phyloP scores from a whole-genome alignment of 2,888 invertebrate species.

The Tuberolachnus salignus region DNA sequence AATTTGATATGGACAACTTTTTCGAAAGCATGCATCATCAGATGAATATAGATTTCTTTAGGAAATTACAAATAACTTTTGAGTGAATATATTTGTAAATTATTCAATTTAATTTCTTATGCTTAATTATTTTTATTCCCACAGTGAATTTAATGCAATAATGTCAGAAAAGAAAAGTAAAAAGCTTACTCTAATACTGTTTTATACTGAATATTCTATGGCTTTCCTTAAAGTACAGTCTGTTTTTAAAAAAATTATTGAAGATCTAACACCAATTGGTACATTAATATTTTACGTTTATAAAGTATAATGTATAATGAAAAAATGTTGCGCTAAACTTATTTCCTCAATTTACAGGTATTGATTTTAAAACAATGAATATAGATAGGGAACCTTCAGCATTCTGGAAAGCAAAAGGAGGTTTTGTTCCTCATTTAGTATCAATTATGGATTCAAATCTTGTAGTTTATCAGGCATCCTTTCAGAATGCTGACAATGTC shows the following conservation, averaged over 20 bases:
- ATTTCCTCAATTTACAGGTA: slow-evolving; percentile 67
- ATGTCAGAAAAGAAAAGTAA: slow-evolving; percentile 43
- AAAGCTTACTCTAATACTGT: slow-evolving; percentile 73
- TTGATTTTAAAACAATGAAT: slow-evolving; percentile 82
- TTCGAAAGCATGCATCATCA: slow-evolving; percentile 46
- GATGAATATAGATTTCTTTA: slow-evolving; percentile 43
- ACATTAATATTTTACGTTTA: not conserved
- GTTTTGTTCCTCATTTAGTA: slow-evolving; percentile 80
- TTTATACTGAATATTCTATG: slow-evolving; percentile 95
- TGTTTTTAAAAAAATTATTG: slow-evolving; percentile 82
- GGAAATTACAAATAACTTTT: slow-evolving; percentile 36
- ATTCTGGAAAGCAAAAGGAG: slow-evolving; percentile 79
- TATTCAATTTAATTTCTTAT: not conserved
- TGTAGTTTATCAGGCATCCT: slow-evolving; percentile 82
- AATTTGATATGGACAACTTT: slow-evolving; percentile 53
- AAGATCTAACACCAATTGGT: slow-evolving; percentile 77
- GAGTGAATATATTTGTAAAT: slow-evolving; percentile 13
- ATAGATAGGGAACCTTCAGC: slow-evolving; percentile 81
- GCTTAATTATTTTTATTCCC: slow-evolving; percentile 5
- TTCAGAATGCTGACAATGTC: slow-evolving; percentile 79
- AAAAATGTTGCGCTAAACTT: not conserved
- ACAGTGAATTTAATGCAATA: slow-evolving; percentile 47
- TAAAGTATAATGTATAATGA: not conserved
- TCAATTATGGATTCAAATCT: slow-evolving; percentile 83
- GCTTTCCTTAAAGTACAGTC: slow-evolving; percentile 88